Percentiles rank a stretch among this genome's conserved stretches.
phyloP scores from a whole-genome alignment of 1,140 invertebrate species.

The Harpegnathos saltator region DNA sequence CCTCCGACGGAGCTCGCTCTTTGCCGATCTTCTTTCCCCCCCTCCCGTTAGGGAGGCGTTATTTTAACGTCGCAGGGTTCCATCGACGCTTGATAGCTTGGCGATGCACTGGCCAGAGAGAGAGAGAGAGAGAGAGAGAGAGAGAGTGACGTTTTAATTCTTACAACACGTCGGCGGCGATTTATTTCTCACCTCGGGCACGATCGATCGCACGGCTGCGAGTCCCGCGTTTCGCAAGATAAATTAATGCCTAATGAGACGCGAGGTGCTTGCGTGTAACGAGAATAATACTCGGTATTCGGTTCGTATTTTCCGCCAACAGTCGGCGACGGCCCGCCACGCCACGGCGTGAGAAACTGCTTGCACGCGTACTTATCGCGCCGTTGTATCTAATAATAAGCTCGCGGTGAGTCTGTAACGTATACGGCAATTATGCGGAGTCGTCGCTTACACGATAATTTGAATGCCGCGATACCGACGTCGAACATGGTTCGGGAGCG shows the following conservation, averaged over 20 bases:
- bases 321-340: neutral
- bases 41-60: neutral
- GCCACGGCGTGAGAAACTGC: neutral
- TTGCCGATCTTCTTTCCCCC: neutral
- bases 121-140: no score
- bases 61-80: no score
- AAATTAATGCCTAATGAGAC: no score
- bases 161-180: no score
- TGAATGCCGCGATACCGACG: slow-evolving; percentile 27
- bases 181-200: no score
- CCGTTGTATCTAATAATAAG: slow-evolving; percentile 28
- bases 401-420: slow-evolving; percentile 16
- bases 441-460: slow-evolving; percentile 43
- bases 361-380: slow-evolving; percentile 12
- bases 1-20: neutral
- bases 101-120: no score
- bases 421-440: slow-evolving; percentile 29
- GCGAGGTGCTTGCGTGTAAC: no score
- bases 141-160: no score
- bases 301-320: neutral
- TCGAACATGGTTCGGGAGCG: neutral
- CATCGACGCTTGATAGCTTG: no score
- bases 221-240: no score
- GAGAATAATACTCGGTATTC: no score
- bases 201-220: no score